Evolutionary conservation across 2,888 invertebrate genomes (phyloP).

Genomic region (Ectemnius lituratus): DNA sequence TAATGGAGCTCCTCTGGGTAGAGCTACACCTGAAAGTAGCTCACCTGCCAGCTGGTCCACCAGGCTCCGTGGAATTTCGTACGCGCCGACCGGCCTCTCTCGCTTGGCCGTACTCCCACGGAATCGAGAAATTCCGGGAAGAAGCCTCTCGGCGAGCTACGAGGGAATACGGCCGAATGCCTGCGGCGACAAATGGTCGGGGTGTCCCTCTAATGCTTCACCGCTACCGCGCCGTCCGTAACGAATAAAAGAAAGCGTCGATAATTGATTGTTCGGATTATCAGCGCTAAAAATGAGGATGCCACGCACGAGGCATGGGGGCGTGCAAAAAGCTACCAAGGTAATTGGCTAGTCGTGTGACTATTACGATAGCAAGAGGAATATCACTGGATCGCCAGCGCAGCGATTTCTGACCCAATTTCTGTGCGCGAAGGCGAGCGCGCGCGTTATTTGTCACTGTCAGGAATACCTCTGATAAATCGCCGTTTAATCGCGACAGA

Average conservation of each 20-base stretch:
- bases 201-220: not conserved
- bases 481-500: slow-evolving; percentile 55
- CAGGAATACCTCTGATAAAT: slow-evolving; percentile 52
- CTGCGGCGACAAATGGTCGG: not conserved
- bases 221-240: not conserved
- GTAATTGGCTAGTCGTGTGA: not conserved
- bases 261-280: not conserved
- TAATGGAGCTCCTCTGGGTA: slow-evolving; percentile 34
- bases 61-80: slow-evolving; percentile 40
- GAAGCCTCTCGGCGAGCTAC: slow-evolving; percentile 24
- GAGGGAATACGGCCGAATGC: not conserved
- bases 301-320: slow-evolving; percentile 10
- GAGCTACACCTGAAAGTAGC: slow-evolving; percentile 41
- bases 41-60: slow-evolving; percentile 53
- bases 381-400: not conserved
- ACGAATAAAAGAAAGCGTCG: not conserved
- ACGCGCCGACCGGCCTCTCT: slow-evolving; percentile 9
- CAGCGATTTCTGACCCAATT: slow-evolving; percentile 44
- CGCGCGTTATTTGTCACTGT: slow-evolving; percentile 50
- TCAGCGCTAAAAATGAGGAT: slow-evolving; percentile 17
- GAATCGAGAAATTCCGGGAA: slow-evolving; percentile 30
- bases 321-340: not conserved
- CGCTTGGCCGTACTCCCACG: slow-evolving; percentile 16
- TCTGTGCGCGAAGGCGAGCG: slow-evolving; percentile 14
- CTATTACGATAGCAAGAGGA: not conserved